A percentile compares a stretch with the other conserved stretches of the same genome.
Conservation (phyloP, 2,797 vertebrate genomes). For the Megalops cyprinoides region DNA sequence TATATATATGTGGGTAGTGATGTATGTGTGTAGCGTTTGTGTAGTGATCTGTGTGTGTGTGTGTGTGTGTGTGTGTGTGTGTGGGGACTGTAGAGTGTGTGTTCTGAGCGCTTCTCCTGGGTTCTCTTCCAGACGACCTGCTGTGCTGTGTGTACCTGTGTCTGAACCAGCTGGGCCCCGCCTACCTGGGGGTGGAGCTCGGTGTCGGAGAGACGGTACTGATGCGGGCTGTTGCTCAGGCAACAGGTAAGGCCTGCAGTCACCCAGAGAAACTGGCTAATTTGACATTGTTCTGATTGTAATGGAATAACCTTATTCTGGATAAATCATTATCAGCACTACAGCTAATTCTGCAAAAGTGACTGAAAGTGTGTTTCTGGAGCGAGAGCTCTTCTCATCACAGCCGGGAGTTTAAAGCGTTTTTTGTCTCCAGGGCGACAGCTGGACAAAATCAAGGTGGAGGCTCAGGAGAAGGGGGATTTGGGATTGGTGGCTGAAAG, state of each 20-base stretch:
- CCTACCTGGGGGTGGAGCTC: conserved; percentile 87
- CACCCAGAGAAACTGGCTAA: neutral
- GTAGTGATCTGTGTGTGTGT: neutral
- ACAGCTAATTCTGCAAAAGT: too few species aligned
- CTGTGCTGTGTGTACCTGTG: conserved; percentile 87
- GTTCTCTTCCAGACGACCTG: conserved; percentile 73
- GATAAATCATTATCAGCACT: too few species aligned
- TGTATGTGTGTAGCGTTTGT: neutral
- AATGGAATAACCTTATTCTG: neutral
- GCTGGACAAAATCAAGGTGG: conserved; percentile 84
- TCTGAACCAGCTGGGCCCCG: conserved; percentile 86
- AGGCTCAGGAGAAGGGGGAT: conserved; percentile 86
- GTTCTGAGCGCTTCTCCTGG: neutral
- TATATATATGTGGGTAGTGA: too few species aligned
- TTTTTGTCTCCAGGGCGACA: conserved; percentile 80
- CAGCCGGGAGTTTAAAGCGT: neutral
- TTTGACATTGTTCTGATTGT: neutral
- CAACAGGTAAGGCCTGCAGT: conserved; percentile 76
- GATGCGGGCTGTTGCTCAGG: conserved; percentile 90
- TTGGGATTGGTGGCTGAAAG: conserved; percentile 88
- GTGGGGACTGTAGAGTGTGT: neutral
- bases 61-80: neutral
- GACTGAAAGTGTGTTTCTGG: too few species aligned
- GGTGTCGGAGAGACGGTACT: conserved; percentile 86
- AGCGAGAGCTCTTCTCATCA: too few species aligned